Evolutionary conservation across 2,888 invertebrate species (phyloP), one percentile per base, ranked within the genome.

Genomic region (Leucoptera coffeella): DNA sequence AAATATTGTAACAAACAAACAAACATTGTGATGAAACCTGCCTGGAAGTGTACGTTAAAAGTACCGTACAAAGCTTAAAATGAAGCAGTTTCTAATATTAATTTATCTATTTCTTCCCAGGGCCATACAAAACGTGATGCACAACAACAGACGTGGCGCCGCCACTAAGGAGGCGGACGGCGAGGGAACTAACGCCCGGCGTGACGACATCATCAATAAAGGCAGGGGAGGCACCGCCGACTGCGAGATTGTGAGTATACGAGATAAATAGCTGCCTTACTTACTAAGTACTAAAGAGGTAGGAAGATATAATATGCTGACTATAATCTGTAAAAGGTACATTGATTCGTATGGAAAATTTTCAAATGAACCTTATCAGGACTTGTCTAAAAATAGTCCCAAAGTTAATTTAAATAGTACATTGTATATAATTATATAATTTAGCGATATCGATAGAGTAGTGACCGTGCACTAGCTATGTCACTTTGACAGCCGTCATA

Each of bases 211-310:
- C 17, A 43, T 60, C 35, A 62, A 67, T 44, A 61, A 48, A 19
- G 65, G 67, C 0, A 33, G 50, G 26, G 45, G 50, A 24, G 60
- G 59, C 1, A 33, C 57, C n/a, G 51, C 49, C 15, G 43, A 41
- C 23, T 67, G 67, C 33, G 64, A 61, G 36, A 43, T 62, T 38
- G 67, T 67, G 23, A 42, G 48, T 42, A 20, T n/a, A 15, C 3
- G 4, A n/a, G n/a, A n/a, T n/a, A n/a, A n/a, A 17, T 17, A 17
- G 6, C 17, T 17, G 8, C 8, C 17, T n/a, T n/a, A n/a, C n/a
- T n/a, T n/a, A n/a, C n/a, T n/a, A n/a, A n/a, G n/a, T n/a, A n/a
- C n/a, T n/a, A n/a, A n/a, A n/a, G n/a, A n/a, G n/a, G n/a, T n/a
- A n/a, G n/a, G n/a, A 8, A 17, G 17, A 7, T 17, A 17, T 17